Evolutionary conservation across 1,140 invertebrate genomes (phyloP), one percentile per base, ranked within the genome.

Genomic region (Lasaia peninsularis): DNA sequence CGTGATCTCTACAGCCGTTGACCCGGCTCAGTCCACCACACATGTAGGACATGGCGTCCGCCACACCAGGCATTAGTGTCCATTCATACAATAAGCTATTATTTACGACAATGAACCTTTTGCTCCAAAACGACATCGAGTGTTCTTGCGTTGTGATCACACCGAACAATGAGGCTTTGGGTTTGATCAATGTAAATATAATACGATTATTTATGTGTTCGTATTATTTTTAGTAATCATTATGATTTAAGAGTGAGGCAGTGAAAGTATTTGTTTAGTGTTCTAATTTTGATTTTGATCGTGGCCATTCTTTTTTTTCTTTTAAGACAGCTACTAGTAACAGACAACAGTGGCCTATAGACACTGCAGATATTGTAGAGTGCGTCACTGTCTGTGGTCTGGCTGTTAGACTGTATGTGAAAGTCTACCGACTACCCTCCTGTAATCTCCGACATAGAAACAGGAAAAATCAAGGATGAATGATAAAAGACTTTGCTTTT

Each of bases 31-130:
- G 64, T 60, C 58, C 60, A 49, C 35, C 68, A 70, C 72, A 71
- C 69, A 77, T 75, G 67, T 75, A 67, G 75, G 73, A 73, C 76
- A 72, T 65, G 57, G 68, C 56, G 65, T 16, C 48, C 59, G 34
- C 63, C 52, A 59, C 58, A 55, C 18, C 58, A 55, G 52, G 48
- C 71, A 76, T 75, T 76, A 77, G 61, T 66, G 65, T 73, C 70
- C 75, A 65, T 74, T 75, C 74, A 77, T 70, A 86, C 82, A 82
- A 83, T 84, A 74, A 69, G 59, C 78, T 69, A 84, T 84, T 80
- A 83, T 80, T 84, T 77, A 84, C 75, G 80, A 82, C 73, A 73
- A 71, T 76, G 69, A 73, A 71, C 68, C 66, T 24, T 69, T 64
- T 68, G 73, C 72, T 75, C 63, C 35, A 63, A 60, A 70, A 72